A percentile compares a stretch with the other conserved stretches of the same genome.
Conservation (phyloP, 1,140 invertebrate species). For the Drosophila ercepeae region DNA sequence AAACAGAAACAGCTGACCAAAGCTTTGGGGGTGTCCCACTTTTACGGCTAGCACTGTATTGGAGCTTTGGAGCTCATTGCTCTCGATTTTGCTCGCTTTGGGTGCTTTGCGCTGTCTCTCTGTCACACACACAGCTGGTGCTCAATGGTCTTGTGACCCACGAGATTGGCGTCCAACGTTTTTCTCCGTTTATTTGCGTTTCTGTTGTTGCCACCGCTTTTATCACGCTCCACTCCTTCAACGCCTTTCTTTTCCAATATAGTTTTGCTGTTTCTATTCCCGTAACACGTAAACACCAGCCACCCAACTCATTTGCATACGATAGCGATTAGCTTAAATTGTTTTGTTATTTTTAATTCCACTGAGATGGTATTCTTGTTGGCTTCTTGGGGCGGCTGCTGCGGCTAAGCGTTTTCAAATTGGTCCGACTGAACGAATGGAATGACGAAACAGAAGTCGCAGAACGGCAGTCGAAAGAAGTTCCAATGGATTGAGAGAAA, state of each 20-base stretch:
- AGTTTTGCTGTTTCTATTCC: conserved; percentile 11
- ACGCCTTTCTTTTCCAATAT: conserved; percentile 63
- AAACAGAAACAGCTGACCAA: conserved; percentile 7
- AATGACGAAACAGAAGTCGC: neutral
- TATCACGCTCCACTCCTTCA: conserved; percentile 71
- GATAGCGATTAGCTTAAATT: neutral
- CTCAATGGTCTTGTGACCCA: conserved; percentile 67
- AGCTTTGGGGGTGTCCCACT: conserved; percentile 30
- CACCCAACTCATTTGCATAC: conserved; percentile 47
- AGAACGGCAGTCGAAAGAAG: neutral
- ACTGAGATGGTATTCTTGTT: conserved; percentile 1
- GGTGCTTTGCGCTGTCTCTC: conserved; percentile 14
- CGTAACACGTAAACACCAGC: conserved; percentile 42
- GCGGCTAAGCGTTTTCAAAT: neutral
- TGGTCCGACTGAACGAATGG: neutral
- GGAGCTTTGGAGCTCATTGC: conserved; percentile 51
- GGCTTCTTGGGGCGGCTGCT: neutral
- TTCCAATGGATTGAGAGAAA: neutral
- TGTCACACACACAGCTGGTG: conserved; percentile 27
- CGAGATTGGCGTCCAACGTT: conserved; percentile 50
- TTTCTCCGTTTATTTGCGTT: conserved; percentile 51
- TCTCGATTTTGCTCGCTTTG: neutral
- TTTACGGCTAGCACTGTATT: conserved; percentile 48
- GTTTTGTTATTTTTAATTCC: neutral
- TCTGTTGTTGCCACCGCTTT: conserved; percentile 75